A percentile compares a stretch with the other conserved stretches of the same genome.
Conservation (phyloP, 2,113 vertebrate species). For the Podocnemis expansa region DNA sequence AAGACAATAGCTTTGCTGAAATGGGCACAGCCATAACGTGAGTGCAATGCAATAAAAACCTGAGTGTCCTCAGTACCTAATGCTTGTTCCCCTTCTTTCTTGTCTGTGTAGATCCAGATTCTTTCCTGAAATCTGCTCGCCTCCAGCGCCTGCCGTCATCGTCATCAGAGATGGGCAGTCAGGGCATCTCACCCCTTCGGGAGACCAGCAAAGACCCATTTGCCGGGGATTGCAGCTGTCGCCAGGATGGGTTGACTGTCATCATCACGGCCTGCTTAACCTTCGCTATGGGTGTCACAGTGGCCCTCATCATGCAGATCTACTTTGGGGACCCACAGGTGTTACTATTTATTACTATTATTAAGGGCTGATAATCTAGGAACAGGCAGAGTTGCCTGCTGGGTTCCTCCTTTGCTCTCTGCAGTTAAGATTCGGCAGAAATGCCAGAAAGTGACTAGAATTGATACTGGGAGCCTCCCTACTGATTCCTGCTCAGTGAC, state of each 20-base stretch:
- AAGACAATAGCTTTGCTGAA: constrained; percentile 1
- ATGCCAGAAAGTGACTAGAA: neutral
- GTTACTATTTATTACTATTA: neutral
- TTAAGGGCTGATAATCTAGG: neutral
- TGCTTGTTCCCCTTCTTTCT: constrained; percentile 11
- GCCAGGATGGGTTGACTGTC: constrained; percentile 92
- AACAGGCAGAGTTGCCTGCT: neutral
- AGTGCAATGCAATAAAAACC: constrained; percentile 36
- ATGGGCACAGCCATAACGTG: neutral
- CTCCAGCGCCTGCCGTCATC: constrained; percentile 96
- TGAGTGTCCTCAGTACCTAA: constrained; percentile 6
- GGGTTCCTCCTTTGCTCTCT: neutral
- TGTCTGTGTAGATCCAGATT: constrained; percentile 88
- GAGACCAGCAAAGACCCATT: constrained; percentile 95
- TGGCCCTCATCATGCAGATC: constrained; percentile 97
- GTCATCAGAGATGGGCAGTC: constrained; percentile 92
- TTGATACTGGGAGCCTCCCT: neutral
- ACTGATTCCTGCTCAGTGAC: accelerated
- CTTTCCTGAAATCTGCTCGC: constrained; percentile 91
- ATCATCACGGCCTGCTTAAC: constrained; percentile 97
- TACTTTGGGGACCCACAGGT: constrained; percentile 98
- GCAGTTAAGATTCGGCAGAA: accelerated
- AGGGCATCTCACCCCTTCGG: constrained; percentile 85
- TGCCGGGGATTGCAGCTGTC: constrained; percentile 90
- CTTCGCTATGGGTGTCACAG: constrained; percentile 92